A percentile compares a stretch with the other conserved stretches of the same genome.
Evolutionary conservation across 2,113 vertebrate genomes (phyloP).

Genomic region (Nanorana parkeri): DNA sequence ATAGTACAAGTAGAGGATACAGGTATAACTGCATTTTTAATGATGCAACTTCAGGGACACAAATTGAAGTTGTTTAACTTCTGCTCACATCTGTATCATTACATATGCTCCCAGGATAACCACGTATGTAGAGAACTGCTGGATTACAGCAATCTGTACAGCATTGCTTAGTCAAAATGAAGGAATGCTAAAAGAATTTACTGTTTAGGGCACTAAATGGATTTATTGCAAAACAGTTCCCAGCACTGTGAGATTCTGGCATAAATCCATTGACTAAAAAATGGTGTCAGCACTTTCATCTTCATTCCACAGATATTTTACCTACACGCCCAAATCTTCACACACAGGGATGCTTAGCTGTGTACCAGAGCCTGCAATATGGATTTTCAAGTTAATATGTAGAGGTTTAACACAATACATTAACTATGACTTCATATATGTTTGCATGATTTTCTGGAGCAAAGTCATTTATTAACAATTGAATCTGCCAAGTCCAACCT

Average conservation of each 20-base stretch:
- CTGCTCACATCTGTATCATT: no score
- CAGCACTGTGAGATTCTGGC: constrained; percentile 43
- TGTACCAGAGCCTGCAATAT: not conserved
- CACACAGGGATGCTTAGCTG: not conserved
- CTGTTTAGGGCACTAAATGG: constrained; percentile 52
- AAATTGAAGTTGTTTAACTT: no score
- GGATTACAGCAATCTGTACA: constrained; percentile 54
- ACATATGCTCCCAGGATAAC: no score
- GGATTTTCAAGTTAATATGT: not conserved
- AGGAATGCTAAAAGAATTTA: constrained; percentile 41
- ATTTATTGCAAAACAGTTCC: constrained; percentile 56
- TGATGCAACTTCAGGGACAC: no score
- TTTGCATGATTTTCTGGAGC: no score
- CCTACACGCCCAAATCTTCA: constrained; percentile 41
- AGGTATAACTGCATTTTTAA: no score
- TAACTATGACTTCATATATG: no score
- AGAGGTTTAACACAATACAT: no score
- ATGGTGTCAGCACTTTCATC: constrained; percentile 47
- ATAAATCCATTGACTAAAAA: constrained; percentile 46
- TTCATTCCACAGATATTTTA: constrained; percentile 51
- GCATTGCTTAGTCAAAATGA: constrained; percentile 5
- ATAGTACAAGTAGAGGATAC: no score
- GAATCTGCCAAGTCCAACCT: no score
- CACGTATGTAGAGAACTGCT: not conserved
- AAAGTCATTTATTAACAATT: no score